Evolutionary conservation across 2,888 invertebrate genomes (phyloP).

Genomic region (Nephrotoma guestfalica): DNA sequence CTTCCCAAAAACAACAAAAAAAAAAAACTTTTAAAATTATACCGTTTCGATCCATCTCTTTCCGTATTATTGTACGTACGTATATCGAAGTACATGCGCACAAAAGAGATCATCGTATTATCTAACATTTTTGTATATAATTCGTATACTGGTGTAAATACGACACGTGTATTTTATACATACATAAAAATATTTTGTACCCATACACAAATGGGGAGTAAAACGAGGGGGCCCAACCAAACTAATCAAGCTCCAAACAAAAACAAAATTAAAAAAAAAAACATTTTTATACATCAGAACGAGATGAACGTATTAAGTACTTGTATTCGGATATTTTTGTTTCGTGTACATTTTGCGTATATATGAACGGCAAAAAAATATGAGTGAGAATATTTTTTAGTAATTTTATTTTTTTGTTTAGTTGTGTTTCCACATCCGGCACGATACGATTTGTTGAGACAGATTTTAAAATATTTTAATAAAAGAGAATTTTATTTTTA

Average conservation of each 20-base stretch:
- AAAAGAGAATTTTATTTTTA: background rate
- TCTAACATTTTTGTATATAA: background rate
- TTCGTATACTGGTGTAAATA: background rate
- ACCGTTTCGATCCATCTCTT: background rate
- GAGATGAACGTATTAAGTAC: background rate
- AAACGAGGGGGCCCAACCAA: background rate
- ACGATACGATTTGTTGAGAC: background rate
- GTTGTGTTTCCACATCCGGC: constrained; percentile 4
- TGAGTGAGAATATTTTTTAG: background rate
- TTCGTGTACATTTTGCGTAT: background rate
- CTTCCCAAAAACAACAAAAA: background rate
- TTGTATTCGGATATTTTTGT: background rate
- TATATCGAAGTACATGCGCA: background rate
- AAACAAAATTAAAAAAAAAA: too few species aligned
- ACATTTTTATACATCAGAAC: background rate
- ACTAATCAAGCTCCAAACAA: background rate
- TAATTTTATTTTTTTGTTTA: background rate
- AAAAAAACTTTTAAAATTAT: background rate
- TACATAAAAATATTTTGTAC: background rate
- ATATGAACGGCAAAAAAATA: background rate
- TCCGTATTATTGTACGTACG: background rate
- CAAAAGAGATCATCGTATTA: background rate
- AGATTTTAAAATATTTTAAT: background rate
- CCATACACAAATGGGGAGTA: background rate
- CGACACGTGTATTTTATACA: background rate